Conservation (phyloP, 2,888 invertebrate genomes). For the Dorcus parallelipipedus region DNA sequence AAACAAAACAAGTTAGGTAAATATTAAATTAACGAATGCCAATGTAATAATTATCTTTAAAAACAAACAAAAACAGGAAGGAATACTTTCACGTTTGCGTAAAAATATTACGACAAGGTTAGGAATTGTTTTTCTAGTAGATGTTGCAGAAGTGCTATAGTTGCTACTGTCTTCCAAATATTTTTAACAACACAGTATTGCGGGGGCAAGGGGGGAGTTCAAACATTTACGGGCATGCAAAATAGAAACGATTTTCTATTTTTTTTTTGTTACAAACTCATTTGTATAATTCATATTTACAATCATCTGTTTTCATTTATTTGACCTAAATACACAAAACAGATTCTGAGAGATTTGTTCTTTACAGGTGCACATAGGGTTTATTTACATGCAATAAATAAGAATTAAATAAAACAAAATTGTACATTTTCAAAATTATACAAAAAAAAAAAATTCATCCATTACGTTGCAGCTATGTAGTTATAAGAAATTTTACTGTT, state of each 20-base stretch:
- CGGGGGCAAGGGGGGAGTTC: neutral
- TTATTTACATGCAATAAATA: neutral
- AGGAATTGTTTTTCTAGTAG: no score
- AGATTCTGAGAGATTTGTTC: conserved; percentile 14
- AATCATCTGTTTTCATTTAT: neutral
- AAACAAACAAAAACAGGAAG: neutral
- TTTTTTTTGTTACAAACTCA: neutral
- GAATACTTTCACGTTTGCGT: conserved; percentile 10
- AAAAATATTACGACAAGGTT: conserved; percentile 1
- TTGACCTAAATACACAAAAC: conserved; percentile 5
- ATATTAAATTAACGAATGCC: neutral
- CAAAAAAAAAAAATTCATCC: no score
- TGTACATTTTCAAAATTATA: no score
- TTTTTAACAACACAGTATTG: conserved; percentile 4
- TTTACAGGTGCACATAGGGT: neutral
- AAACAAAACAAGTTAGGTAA: neutral
- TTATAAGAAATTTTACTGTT: no score
- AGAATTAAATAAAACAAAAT: no score
- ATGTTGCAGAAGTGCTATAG: no score
- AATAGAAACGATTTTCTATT: neutral
- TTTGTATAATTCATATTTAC: conserved; percentile 1
- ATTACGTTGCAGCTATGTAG: no score
- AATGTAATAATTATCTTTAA: neutral
- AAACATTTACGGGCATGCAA: neutral
- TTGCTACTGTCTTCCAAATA: conserved; percentile 8